Conservation (phyloP, 1,140 invertebrate genomes). For the Cheumatopsyche charites region DNA sequence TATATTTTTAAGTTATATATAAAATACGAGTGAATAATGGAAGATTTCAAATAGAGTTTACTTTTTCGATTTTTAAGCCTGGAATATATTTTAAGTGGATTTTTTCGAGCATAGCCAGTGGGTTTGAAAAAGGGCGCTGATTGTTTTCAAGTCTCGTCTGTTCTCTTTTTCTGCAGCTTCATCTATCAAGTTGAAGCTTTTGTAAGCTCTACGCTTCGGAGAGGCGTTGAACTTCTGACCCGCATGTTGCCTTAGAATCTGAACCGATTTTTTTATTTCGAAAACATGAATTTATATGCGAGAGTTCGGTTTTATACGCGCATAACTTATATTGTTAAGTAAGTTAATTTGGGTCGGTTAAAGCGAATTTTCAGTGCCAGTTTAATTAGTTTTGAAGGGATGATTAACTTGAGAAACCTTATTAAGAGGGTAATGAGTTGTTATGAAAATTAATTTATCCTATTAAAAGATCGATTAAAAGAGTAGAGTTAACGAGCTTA, state of each 20-base stretch:
- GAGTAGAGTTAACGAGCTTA: too few species aligned
- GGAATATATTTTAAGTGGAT: background rate
- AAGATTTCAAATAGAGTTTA: too few species aligned
- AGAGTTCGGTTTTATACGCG: too few species aligned
- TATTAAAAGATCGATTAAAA: constrained; percentile 1
- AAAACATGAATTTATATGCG: too few species aligned
- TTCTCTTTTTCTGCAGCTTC: constrained; percentile 7
- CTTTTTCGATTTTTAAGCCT: background rate
- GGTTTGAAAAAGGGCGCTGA: background rate
- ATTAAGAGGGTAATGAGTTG: constrained; percentile 10
- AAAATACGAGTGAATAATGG: too few species aligned
- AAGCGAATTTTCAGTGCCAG: background rate
- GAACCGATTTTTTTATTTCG: too few species aligned
- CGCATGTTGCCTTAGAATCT: background rate
- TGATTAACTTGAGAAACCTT: background rate
- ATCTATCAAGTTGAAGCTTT: constrained; percentile 1
- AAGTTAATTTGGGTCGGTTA: background rate
- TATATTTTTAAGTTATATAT: background rate
- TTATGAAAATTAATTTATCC: constrained; percentile 11
- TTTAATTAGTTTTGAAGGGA: constrained; percentile 4
- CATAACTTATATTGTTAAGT: background rate
- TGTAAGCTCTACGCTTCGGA: background rate
- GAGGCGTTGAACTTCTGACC: background rate
- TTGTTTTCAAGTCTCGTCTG: constrained; percentile 10
- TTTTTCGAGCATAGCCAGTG: background rate